These are phyloP conservation scores for Amphimallon solstitiale DNA, from an alignment of 2,888 invertebrate species.

Conservation along the genomic window DNA sequence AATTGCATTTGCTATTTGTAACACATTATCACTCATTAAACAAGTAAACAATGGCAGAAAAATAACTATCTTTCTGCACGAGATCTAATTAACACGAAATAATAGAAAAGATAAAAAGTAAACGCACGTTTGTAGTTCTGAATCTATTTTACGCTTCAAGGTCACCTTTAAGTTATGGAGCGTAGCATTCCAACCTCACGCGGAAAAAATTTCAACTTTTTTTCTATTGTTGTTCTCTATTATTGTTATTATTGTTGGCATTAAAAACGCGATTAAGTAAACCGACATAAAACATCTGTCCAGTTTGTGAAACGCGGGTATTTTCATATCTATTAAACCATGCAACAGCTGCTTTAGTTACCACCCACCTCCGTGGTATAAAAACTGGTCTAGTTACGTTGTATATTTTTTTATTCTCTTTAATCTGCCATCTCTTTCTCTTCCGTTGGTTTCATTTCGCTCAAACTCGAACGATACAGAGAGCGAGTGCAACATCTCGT, in stretches of 20 bases:
- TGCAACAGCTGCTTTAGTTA: conserved; percentile 36
- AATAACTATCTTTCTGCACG: too few relatives aligned
- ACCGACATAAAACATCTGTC: conserved; percentile 41
- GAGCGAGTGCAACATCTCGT: conserved; percentile 14
- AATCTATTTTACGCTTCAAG: conserved; percentile 5
- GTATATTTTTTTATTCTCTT: conserved; percentile 19
- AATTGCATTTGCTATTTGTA: too few relatives aligned
- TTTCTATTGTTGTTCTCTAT: conserved; percentile 16
- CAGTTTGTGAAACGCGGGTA: conserved; percentile 39
- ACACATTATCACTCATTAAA: too few relatives aligned
- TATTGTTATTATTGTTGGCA: conserved; percentile 22
- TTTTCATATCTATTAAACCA: conserved; percentile 41
- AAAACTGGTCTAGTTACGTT: conserved; percentile 40
- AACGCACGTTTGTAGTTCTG: too few relatives aligned
- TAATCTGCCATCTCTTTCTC: neutral
- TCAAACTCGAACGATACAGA: neutral
- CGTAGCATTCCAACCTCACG: conserved; percentile 15
- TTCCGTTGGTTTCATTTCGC: conserved; percentile 26
- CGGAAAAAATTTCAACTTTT: conserved; percentile 8
- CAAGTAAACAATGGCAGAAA: too few relatives aligned
- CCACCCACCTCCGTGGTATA: conserved; percentile 43
- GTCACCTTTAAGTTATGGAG: conserved; percentile 13
- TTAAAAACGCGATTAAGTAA: conserved; percentile 27
- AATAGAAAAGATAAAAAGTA: too few relatives aligned
- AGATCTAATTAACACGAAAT: too few relatives aligned